A percentile compares a stretch with the other conserved stretches of the same genome.
phyloP scores from a whole-genome alignment of 2,113 vertebrate genomes.

The Murina feae region DNA sequence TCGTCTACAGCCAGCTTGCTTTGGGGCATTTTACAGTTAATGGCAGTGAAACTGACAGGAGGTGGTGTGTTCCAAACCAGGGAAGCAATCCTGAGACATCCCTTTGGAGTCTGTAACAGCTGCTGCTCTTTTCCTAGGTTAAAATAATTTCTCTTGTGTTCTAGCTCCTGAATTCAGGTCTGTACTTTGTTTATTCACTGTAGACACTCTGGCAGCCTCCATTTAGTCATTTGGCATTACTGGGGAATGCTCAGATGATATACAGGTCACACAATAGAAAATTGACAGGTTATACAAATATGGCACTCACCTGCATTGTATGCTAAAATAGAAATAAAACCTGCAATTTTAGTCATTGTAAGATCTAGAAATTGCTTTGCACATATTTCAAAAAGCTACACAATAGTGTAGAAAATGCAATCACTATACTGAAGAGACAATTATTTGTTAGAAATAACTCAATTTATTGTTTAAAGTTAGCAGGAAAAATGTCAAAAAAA shows the following conservation, averaged over 20 bases:
- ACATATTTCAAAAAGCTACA: constrained; percentile 33
- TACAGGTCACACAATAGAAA: not conserved
- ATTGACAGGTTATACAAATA: not conserved
- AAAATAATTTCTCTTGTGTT: not conserved
- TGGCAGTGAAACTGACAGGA: not conserved
- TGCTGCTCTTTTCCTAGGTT: not conserved
- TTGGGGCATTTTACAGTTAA: not conserved
- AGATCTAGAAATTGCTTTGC: constrained; percentile 22
- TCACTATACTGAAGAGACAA: not conserved
- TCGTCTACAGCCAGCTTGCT: not conserved
- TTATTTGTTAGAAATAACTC: constrained; percentile 26
- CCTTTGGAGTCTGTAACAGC: not conserved
- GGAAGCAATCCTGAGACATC: not conserved
- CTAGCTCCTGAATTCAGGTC: not conserved
- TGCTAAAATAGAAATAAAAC: constrained; percentile 39
- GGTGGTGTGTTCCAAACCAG: not conserved
- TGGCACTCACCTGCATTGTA: not conserved
- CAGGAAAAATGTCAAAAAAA: constrained; percentile 27
- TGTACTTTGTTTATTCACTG: not conserved
- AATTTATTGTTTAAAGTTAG: constrained; percentile 39
- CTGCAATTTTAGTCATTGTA: constrained; percentile 12
- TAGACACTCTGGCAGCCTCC: not conserved
- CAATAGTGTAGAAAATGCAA: not conserved
- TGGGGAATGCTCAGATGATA: not conserved
- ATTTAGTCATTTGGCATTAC: not conserved